These are phyloP conservation scores for Temnothorax ravouxi DNA, from an alignment of 2,888 invertebrate genomes.

Conservation along the genomic window DNA sequence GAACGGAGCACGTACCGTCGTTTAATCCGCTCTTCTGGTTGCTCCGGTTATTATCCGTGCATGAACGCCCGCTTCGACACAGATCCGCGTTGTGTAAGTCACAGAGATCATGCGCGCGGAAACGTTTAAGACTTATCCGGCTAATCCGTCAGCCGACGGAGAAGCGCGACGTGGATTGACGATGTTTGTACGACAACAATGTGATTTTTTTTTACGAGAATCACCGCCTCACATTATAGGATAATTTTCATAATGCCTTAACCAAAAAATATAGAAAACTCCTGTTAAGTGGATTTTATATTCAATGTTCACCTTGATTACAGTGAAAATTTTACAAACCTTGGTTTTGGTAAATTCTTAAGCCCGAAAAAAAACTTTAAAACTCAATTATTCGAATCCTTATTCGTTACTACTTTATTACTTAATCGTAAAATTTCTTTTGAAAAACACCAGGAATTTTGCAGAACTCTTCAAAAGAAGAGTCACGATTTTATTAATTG, in stretches of 20 bases:
- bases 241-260: neutral
- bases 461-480: neutral
- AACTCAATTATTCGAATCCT: neutral
- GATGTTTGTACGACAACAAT: conserved; percentile 15
- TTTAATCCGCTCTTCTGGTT: conserved; percentile 56
- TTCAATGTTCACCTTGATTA: neutral
- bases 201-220: conserved; percentile 31
- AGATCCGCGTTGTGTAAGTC: conserved; percentile 41
- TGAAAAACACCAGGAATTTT: neutral
- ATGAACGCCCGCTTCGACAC: conserved; percentile 27
- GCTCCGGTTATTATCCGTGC: conserved; percentile 34
- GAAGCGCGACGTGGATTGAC: conserved; percentile 22
- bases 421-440: neutral
- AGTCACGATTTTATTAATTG: neutral
- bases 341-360: neutral
- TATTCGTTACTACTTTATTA: neutral
- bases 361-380: neutral
- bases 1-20: conserved; percentile 54
- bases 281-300: neutral
- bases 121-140: conserved; percentile 41
- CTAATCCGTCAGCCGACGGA: conserved; percentile 33
- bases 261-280: neutral
- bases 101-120: conserved; percentile 33
- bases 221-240: neutral
- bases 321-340: neutral